Base-by-base conservation (phyloP, 2,888 invertebrate species). In the Philereme transversata region DNA sequence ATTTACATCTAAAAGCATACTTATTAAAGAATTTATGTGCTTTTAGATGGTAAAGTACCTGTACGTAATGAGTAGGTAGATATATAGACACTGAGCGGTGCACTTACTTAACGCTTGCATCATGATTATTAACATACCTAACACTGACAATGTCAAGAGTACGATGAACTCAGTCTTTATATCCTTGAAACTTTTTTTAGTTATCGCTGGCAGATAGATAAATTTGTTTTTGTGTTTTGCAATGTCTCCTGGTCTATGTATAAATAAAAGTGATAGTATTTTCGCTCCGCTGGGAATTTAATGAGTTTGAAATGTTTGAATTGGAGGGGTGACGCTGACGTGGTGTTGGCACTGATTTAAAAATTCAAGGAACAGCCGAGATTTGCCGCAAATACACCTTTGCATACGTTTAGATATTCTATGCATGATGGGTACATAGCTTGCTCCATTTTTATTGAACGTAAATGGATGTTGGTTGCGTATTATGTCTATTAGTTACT, bases 111-210 rank as follows among this genome's bases (percentile, higher is more conserved):
- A 43, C 70, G 74, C 73, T 84, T 84, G 81, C 84, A 82, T 85
- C 81, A 83, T 75, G 70, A 72, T 68, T 70, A 80, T 82, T 81
- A 83, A 84, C 79, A 79, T 72, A 71, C 68, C 72, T 72, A 76
- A 79, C 73, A 73, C 67, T 75, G 79, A 71, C 90, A 91, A 91
- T 87, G 90, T 90, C 90, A 90, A 65, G 72, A 70, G 90, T 77
- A 69, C 88, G 71, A 81, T 90, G 90, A 90, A 88, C 91, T 70
- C 77, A 65, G 41, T 58, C 58, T 67, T 56, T 70, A 77, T 77
- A 87, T 87, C 90, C 90, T 90, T 90, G 90, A 87, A 86, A 75
- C 78, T 82, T 83, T 82, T 85, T 84, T 81, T 82, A 79, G 78
- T 79, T 82, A 79, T 78, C 69, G 64, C 51, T 43, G 48, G 62